These are phyloP conservation scores for Theristicus caerulescens DNA, from an alignment of 2,113 vertebrate genomes.

Conservation along the genomic window DNA sequence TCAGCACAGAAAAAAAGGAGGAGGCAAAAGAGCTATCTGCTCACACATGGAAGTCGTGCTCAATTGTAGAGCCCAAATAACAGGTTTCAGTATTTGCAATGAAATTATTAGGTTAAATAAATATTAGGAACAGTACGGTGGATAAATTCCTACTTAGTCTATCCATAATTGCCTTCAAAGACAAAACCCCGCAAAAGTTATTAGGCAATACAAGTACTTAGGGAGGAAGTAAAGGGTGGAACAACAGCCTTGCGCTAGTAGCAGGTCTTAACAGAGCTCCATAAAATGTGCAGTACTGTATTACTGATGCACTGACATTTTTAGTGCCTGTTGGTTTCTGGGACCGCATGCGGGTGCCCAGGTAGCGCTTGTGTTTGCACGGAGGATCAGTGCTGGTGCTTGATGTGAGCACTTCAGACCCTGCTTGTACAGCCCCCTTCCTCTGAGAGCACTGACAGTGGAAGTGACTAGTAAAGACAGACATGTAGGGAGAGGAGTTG, in stretches of 20 bases:
- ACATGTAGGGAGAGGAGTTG: not conserved
- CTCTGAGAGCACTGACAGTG: not conserved
- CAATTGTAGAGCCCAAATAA: not conserved
- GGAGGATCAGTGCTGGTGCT: not conserved
- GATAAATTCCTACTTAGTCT: not conserved
- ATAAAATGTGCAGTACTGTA: not conserved
- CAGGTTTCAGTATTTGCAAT: not conserved
- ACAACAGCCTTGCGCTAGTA: not conserved
- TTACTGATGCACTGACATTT: not conserved
- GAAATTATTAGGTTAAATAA: not conserved
- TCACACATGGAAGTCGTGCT: not conserved
- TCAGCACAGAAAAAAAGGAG: constrained; percentile 5
- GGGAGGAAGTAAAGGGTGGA: not conserved
- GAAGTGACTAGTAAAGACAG: not conserved
- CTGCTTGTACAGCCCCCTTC: not conserved
- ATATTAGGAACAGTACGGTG: not conserved
- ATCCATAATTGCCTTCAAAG: not conserved
- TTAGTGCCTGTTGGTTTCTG: not conserved
- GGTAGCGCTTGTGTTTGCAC: not conserved
- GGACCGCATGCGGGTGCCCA: rapidly evolving
- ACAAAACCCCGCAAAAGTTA: not conserved
- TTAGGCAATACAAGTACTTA: not conserved
- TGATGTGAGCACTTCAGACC: not conserved
- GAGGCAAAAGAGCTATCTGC: not conserved
- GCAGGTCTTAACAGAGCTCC: not conserved